These are phyloP conservation scores for Papilio dardanus DNA, from an alignment of 1,140 invertebrate genomes.

Conservation along the genomic window DNA sequence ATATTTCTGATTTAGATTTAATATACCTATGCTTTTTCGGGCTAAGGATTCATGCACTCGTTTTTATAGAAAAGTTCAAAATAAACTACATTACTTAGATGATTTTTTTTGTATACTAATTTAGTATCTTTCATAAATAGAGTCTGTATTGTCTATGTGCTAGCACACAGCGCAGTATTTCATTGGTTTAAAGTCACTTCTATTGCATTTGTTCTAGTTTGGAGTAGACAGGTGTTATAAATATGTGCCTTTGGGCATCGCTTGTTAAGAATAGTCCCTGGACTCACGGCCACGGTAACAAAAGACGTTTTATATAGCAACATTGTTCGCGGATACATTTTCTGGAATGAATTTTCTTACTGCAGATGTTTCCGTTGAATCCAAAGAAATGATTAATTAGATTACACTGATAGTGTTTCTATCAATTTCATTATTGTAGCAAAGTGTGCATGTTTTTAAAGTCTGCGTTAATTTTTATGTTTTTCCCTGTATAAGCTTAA, in stretches of 20 bases:
- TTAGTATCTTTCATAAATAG: too few species aligned
- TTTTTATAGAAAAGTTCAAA: too few species aligned
- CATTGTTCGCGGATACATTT: background rate
- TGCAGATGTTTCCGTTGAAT: background rate
- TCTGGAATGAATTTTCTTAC: background rate
- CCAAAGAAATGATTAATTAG: background rate
- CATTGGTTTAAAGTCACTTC: background rate
- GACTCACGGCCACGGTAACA: conserved; percentile 3
- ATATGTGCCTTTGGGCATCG: background rate
- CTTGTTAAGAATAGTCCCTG: background rate
- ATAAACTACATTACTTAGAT: too few species aligned
- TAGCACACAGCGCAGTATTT: background rate
- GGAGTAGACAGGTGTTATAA: background rate
- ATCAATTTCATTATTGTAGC: background rate
- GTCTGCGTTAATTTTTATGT: background rate
- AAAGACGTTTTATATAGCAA: background rate
- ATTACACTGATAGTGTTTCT: background rate
- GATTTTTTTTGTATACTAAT: too few species aligned
- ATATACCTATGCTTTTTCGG: background rate
- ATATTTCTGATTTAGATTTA: background rate
- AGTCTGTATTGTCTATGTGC: too few species aligned
- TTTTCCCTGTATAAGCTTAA: too few species aligned
- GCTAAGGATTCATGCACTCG: background rate
- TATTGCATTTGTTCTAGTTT: conserved; percentile 1
- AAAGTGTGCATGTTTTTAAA: background rate